Percentiles rank a stretch among this genome's conserved stretches.
Evolutionary conservation across 2,888 invertebrate species (phyloP).

Genomic region (Chirona hameri): DNA sequence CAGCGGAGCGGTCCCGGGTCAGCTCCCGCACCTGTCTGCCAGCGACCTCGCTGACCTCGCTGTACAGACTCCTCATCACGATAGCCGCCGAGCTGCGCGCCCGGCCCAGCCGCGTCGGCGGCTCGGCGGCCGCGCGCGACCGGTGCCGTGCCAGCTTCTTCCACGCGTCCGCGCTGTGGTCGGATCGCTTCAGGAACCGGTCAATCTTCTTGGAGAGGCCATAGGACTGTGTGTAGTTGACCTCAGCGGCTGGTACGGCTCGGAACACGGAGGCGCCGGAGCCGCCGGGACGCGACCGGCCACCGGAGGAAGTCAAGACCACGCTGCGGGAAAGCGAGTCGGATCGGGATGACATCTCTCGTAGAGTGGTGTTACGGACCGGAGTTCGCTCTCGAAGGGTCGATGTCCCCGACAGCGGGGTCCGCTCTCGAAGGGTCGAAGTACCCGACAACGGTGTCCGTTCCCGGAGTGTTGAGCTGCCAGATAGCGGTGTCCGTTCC

Average conservation of each 20-base stretch:
- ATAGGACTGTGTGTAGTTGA: conserved; percentile 72
- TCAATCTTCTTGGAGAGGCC: conserved; percentile 71
- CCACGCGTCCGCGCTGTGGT: conserved; percentile 88
- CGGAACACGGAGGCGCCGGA: neutral
- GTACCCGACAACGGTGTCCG: neutral
- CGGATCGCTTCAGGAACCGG: conserved; percentile 73
- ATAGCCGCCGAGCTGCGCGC: neutral
- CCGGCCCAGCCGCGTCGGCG: neutral
- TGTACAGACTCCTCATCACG: conserved; percentile 13
- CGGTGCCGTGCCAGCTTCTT: conserved; percentile 52
- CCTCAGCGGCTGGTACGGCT: conserved; percentile 65
- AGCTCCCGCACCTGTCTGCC: neutral
- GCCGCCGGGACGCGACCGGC: neutral
- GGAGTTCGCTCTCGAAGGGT: conserved; percentile 52
- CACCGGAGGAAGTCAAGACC: neutral
- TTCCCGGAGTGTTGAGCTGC: conserved; percentile 45
- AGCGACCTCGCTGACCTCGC: neutral
- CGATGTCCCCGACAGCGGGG: conserved; percentile 3
- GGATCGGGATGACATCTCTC: conserved; percentile 51
- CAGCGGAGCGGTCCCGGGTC: conserved; percentile 11
- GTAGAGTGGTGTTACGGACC: conserved; percentile 39
- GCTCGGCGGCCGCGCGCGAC: conserved; percentile 25
- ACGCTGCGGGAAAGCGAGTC: neutral
- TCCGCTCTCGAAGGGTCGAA: conserved; percentile 49
- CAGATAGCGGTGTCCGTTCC: conserved; percentile 45